These are phyloP conservation scores for Lapara coniferarum DNA, from an alignment of 2,888 invertebrate genomes.

Conservation along the genomic window DNA sequence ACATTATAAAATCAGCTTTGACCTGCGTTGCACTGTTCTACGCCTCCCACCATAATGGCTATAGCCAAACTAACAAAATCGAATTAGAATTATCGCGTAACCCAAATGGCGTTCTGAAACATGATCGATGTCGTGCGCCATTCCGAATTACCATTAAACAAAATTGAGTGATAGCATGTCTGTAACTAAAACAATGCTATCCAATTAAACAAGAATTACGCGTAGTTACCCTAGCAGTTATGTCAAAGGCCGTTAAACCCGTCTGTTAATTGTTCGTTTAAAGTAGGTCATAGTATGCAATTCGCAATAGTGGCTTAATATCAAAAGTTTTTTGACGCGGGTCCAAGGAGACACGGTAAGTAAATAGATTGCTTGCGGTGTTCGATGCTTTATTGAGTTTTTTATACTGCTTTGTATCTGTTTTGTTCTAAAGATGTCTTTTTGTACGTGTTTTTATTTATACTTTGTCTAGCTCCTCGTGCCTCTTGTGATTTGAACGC, in stretches of 20 bases:
- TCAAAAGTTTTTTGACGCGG: slow-evolving; percentile 58
- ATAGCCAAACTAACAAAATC: neutral
- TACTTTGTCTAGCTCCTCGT: too few relatives aligned
- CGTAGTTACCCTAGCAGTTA: slow-evolving; percentile 39
- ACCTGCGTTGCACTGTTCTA: too few relatives aligned
- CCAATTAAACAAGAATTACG: slow-evolving; percentile 41
- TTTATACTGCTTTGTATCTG: slow-evolving; percentile 3
- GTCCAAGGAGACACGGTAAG: slow-evolving; percentile 45
- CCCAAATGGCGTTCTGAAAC: slow-evolving; percentile 3
- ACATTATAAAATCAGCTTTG: too few relatives aligned
- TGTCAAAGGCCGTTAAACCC: slow-evolving; percentile 34
- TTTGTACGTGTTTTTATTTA: too few relatives aligned
- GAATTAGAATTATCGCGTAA: slow-evolving; percentile 1
- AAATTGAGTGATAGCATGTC: slow-evolving; percentile 36
- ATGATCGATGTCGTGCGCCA: neutral
- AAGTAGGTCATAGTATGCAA: slow-evolving; percentile 53
- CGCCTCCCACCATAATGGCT: neutral
- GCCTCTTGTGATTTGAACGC: too few relatives aligned
- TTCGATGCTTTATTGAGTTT: slow-evolving; percentile 1
- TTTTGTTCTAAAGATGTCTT: too few relatives aligned
- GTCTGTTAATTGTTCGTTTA: slow-evolving; percentile 45
- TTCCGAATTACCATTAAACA: slow-evolving; percentile 7
- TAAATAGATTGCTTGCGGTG: slow-evolving; percentile 28
- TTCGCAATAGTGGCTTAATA: slow-evolving; percentile 48
- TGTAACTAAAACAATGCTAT: slow-evolving; percentile 33